These are phyloP conservation scores for Drosophila trapezifrons DNA, from an alignment of 1,140 invertebrate species.

Conservation along the genomic window DNA sequence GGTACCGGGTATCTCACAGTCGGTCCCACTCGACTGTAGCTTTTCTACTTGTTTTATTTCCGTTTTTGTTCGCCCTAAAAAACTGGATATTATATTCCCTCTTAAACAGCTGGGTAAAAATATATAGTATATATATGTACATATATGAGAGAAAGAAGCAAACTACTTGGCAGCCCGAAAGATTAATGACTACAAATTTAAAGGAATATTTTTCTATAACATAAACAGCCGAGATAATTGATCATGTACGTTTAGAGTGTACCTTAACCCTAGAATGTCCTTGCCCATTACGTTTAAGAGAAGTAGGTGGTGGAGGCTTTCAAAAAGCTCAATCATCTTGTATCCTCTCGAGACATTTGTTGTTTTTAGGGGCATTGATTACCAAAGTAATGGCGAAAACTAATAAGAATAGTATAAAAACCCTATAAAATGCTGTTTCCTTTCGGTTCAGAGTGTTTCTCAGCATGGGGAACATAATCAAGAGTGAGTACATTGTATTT, in stretches of 20 bases:
- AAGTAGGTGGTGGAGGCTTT: too few species aligned
- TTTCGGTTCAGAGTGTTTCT: background rate
- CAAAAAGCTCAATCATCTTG: background rate
- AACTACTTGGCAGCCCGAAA: conserved; percentile 5
- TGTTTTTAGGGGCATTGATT: background rate
- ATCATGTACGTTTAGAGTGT: background rate
- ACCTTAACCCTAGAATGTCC: background rate
- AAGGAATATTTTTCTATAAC: conserved; percentile 12
- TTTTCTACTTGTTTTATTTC: conserved; percentile 5
- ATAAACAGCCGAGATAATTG: conserved; percentile 6
- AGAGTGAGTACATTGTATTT: conserved; percentile 13
- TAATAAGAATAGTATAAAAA: background rate
- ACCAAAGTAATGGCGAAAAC: too few species aligned
- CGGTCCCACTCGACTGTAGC: too few species aligned
- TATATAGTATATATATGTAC: background rate
- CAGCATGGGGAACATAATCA: background rate
- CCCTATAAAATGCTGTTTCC: background rate
- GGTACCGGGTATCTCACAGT: too few species aligned
- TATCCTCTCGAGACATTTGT: background rate
- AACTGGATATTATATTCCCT: conserved; percentile 21
- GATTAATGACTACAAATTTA: conserved; percentile 36
- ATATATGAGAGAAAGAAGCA: background rate
- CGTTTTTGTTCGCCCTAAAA: conserved; percentile 19
- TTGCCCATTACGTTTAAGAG: too few species aligned
- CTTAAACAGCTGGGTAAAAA: background rate